phyloP scores from a whole-genome alignment of 1,140 invertebrate species.

The Drosophila cardini region DNA sequence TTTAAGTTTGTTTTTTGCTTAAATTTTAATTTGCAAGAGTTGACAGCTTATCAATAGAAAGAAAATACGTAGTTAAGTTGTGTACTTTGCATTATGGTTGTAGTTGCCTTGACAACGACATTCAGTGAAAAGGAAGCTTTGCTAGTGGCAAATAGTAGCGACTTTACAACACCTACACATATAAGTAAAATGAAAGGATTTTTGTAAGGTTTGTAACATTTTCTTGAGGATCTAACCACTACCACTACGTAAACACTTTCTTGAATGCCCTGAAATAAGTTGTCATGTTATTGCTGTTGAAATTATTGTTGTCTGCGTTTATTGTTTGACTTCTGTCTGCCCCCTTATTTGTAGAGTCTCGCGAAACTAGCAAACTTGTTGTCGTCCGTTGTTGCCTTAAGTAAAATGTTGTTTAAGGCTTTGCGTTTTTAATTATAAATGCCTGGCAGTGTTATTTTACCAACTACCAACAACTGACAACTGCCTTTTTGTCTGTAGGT shows the following conservation, averaged over 20 bases:
- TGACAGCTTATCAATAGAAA: conserved; percentile 15
- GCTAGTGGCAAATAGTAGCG: conserved; percentile 39
- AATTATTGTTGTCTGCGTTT: conserved; percentile 79
- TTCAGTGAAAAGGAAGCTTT: conserved; percentile 17
- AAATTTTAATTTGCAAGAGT: conserved; percentile 20
- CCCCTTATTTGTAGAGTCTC: conserved; percentile 4
- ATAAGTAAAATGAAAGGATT: conserved; percentile 33
- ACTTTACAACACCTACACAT: conserved; percentile 51
- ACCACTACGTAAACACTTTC: conserved; percentile 30
- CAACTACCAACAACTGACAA: conserved; percentile 13
- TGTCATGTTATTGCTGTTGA: conserved; percentile 79
- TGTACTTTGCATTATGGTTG: neutral
- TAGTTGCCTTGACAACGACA: conserved; percentile 1
- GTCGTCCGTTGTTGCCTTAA: conserved; percentile 30
- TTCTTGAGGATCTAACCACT: neutral
- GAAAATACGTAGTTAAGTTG: neutral
- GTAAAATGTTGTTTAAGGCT: conserved; percentile 71
- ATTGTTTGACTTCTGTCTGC: conserved; percentile 80
- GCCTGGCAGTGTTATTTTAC: conserved; percentile 54
- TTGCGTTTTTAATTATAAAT: conserved; percentile 81
- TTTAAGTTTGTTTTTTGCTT: neutral
- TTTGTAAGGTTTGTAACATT: conserved; percentile 20
- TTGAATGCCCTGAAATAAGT: conserved; percentile 73
- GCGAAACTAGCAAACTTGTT: conserved; percentile 31
- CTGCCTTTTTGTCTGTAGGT: conserved; percentile 47